Conservation (phyloP, 1,140 invertebrate genomes). For the Pseudomyrmex sp. region DNA sequence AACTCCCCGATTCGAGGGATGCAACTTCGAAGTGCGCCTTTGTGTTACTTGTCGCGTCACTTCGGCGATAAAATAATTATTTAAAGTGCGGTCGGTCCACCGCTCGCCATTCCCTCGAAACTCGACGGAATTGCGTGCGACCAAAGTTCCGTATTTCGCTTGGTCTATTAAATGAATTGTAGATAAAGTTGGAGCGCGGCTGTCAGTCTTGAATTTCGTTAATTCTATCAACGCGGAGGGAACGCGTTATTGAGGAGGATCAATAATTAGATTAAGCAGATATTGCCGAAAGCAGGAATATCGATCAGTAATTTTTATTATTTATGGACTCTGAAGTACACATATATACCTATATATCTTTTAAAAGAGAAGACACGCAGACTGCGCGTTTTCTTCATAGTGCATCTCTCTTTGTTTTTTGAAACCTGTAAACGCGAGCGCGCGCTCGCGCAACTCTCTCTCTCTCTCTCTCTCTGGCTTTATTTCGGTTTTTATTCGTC, state of each 20-base stretch:
- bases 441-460: no score
- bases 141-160: neutral
- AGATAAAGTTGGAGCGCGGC: neutral
- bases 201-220: neutral
- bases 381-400: no score
- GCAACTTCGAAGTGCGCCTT: constrained; percentile 6
- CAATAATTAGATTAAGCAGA: neutral
- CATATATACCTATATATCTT: neutral
- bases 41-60: constrained; percentile 7
- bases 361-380: no score
- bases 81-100: neutral
- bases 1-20: constrained; percentile 21
- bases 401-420: neutral
- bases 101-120: neutral
- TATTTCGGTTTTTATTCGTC: neutral
- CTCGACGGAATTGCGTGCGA: constrained; percentile 11
- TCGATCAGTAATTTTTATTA: constrained; percentile 9
- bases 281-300: neutral
- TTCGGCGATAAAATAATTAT: constrained; percentile 30
- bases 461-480: neutral
- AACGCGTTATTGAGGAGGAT: neutral
- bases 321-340: neutral
- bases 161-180: constrained; percentile 15
- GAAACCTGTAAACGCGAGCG: neutral
- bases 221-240: no score